A percentile compares a stretch with the other conserved stretches of the same genome.
These are phyloP conservation scores for Erythrocercus mccallii DNA, from an alignment of 2,113 vertebrate genomes.

Conservation along the genomic window DNA sequence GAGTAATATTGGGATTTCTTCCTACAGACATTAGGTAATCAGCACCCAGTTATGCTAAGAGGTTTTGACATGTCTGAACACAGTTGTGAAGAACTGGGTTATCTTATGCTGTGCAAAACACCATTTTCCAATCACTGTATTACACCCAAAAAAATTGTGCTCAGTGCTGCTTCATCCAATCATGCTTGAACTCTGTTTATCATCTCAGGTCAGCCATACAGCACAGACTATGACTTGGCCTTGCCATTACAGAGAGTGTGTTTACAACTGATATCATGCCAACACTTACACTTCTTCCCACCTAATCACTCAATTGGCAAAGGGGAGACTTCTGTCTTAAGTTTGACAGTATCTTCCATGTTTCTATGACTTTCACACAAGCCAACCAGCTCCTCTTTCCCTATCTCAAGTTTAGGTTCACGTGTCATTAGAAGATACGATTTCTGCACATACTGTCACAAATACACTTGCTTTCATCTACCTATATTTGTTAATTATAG, in stretches of 20 bases:
- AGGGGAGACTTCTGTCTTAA: background rate
- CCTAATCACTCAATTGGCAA: accelerated
- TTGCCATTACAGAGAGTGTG: background rate
- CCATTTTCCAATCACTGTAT: background rate
- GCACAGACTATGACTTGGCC: background rate
- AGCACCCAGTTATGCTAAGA: background rate
- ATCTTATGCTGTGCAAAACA: background rate
- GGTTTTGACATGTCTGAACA: background rate
- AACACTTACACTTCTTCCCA: background rate
- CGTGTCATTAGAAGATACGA: background rate
- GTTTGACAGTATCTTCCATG: background rate
- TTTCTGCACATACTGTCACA: background rate
- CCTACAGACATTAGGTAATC: background rate
- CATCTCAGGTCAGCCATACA: background rate
- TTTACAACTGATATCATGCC: background rate
- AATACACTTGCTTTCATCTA: background rate
- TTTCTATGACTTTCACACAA: background rate
- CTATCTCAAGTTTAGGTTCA: background rate
- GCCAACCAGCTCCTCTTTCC: background rate
- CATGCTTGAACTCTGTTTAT: background rate
- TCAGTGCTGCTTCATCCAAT: background rate
- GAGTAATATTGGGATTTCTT: background rate
- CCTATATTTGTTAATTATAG: background rate
- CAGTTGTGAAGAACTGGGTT: background rate
- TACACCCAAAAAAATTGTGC: background rate